Percentiles rank a stretch among this genome's conserved stretches.
These are phyloP conservation scores for Acronicta alni DNA, from an alignment of 2,888 invertebrate species.

Conservation along the genomic window DNA sequence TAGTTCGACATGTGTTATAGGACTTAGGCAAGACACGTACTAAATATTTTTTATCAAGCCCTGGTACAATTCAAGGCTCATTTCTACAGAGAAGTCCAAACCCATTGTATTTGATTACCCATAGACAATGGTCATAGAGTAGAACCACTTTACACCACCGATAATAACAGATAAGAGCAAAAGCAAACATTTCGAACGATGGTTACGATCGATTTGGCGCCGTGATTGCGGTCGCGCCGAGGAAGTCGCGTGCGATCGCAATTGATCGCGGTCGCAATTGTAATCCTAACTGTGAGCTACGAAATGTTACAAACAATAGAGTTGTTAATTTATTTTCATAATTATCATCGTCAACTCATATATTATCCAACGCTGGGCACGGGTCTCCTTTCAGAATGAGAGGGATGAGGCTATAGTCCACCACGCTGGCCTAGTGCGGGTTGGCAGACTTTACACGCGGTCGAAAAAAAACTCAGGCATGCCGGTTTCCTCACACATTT, in stretches of 20 bases:
- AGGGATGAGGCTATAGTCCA: too few species aligned
- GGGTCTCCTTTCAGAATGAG: too few species aligned
- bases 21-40: background rate
- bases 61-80: constrained; percentile 1
- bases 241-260: constrained; percentile 80
- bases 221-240: constrained; percentile 62
- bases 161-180: constrained; percentile 60
- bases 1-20: too few species aligned
- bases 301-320: constrained; percentile 27
- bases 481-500: too few species aligned
- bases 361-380: too few species aligned
- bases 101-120: constrained; percentile 48
- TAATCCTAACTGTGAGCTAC: constrained; percentile 60
- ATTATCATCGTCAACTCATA: too few species aligned
- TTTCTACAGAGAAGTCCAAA: constrained; percentile 26
- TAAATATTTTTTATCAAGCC: constrained; percentile 1
- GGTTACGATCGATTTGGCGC: constrained; percentile 59
- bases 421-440: too few species aligned
- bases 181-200: constrained; percentile 60
- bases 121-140: constrained; percentile 54
- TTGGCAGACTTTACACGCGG: too few species aligned
- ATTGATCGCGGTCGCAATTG: constrained; percentile 65
- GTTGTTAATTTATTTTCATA: too few species aligned
- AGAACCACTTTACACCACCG: constrained; percentile 58
- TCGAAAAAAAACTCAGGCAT: too few species aligned